phyloP scores from a whole-genome alignment of 2,888 invertebrate species.

The Drosophila anceps region DNA sequence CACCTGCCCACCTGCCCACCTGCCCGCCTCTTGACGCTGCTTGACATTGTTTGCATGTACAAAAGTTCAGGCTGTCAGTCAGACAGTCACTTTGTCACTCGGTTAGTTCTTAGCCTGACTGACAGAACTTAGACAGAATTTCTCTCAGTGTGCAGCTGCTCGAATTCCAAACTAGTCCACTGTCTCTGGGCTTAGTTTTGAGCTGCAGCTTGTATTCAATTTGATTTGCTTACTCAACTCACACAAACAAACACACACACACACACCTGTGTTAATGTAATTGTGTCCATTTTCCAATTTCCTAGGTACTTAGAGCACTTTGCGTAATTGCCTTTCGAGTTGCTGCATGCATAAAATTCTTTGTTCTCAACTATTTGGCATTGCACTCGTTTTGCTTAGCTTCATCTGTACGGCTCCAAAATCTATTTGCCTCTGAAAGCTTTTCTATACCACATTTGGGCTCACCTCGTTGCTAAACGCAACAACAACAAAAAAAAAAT shows the following conservation, averaged over 20 bases:
- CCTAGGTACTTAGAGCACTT: conserved; percentile 64
- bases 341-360: conserved; percentile 67
- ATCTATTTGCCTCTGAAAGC: conserved; percentile 14
- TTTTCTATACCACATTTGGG: not conserved
- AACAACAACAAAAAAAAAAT: not conserved
- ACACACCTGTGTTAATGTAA: conserved; percentile 58
- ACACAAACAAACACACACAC: conserved; percentile 6
- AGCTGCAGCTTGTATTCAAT: conserved; percentile 57
- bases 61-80: conserved; percentile 66
- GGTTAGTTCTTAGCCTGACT: conserved; percentile 26
- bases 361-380: conserved; percentile 40
- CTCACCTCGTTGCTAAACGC: not conserved
- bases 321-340: conserved; percentile 67
- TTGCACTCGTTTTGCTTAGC: conserved; percentile 11
- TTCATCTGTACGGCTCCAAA: conserved; percentile 21
- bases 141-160: conserved; percentile 15
- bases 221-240: conserved; percentile 56
- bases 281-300: conserved; percentile 63
- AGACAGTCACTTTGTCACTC: conserved; percentile 64
- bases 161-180: conserved; percentile 26
- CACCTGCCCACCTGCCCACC: too few relatives aligned
- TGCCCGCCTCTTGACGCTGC: conserved; percentile 26
- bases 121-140: conserved; percentile 20
- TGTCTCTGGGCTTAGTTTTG: conserved; percentile 44
- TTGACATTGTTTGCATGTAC: conserved; percentile 66